Percentiles rank a stretch among this genome's conserved stretches.
These are phyloP conservation scores for Micromys minutus DNA, from an alignment of 2,113 vertebrate species.

Conservation along the genomic window DNA sequence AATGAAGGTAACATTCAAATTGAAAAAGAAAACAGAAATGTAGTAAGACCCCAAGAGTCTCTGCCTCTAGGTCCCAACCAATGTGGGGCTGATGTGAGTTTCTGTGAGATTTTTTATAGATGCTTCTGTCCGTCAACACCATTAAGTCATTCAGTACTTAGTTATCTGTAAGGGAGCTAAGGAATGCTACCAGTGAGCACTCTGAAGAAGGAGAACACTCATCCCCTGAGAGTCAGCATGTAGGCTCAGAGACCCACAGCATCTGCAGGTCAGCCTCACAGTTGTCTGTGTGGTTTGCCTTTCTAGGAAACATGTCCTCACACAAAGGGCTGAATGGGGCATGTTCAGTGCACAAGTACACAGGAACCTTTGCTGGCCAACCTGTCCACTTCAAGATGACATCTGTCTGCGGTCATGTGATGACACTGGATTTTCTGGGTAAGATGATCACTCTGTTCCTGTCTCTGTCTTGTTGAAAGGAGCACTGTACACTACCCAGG, in stretches of 20 bases:
- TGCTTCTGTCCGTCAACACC: neutral
- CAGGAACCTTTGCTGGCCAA: conserved; percentile 91
- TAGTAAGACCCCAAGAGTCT: neutral
- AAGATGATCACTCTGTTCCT: neutral
- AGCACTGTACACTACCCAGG: neutral
- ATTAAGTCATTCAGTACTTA: neutral
- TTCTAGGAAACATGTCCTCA: conserved; percentile 90
- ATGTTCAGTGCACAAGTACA: conserved; percentile 95
- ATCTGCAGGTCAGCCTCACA: neutral
- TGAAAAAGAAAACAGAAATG: neutral
- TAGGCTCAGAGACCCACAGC: neutral
- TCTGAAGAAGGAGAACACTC: neutral
- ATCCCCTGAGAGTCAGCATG: neutral
- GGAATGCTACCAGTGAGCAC: neutral
- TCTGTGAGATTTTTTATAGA: neutral
- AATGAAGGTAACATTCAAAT: neutral
- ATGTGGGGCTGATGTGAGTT: neutral
- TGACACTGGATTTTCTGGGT: conserved; percentile 99
- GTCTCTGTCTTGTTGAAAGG: neutral
- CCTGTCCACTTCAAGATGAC: conserved; percentile 95
- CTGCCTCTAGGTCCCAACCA: neutral
- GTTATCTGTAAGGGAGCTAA: neutral
- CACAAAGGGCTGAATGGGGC: conserved; percentile 95
- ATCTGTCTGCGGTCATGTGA: conserved; percentile 97
- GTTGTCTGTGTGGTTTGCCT: neutral